phyloP scores from a whole-genome alignment of 2,888 invertebrate species.

The Hipparchia semele region DNA sequence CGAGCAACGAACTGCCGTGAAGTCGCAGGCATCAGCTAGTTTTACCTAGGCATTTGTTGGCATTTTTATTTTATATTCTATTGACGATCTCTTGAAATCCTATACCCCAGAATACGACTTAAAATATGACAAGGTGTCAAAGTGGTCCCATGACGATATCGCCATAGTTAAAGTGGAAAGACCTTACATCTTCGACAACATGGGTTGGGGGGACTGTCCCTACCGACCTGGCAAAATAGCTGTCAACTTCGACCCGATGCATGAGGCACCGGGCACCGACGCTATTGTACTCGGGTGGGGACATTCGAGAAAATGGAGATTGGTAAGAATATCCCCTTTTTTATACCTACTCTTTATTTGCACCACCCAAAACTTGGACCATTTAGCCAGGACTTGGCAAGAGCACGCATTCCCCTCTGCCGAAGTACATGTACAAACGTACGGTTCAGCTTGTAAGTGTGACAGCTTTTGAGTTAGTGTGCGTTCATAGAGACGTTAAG shows the following conservation, averaged over 20 bases:
- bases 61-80: not conserved
- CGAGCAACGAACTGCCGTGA: too few species aligned
- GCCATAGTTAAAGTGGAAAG: conserved; percentile 56
- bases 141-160: conserved; percentile 58
- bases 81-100: not conserved
- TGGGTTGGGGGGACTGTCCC: conserved; percentile 42
- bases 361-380: not conserved
- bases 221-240: conserved; percentile 47
- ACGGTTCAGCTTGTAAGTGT: too few species aligned
- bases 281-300: conserved; percentile 54
- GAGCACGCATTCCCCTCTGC: too few species aligned
- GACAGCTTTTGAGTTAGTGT: too few species aligned
- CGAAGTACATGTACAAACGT: too few species aligned
- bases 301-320: conserved; percentile 45
- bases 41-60: too few species aligned
- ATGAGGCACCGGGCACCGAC: conserved; percentile 44
- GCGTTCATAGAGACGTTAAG: too few species aligned
- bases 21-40: too few species aligned
- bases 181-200: conserved; percentile 42
- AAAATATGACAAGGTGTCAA: conserved; percentile 45
- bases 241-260: conserved; percentile 49
- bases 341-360: not conserved
- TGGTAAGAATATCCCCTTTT: conserved; percentile 30
- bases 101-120: conserved; percentile 51
- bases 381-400: too few species aligned